phyloP scores from a whole-genome alignment of 2,888 invertebrate species.

The Diadegma fenestrale region DNA sequence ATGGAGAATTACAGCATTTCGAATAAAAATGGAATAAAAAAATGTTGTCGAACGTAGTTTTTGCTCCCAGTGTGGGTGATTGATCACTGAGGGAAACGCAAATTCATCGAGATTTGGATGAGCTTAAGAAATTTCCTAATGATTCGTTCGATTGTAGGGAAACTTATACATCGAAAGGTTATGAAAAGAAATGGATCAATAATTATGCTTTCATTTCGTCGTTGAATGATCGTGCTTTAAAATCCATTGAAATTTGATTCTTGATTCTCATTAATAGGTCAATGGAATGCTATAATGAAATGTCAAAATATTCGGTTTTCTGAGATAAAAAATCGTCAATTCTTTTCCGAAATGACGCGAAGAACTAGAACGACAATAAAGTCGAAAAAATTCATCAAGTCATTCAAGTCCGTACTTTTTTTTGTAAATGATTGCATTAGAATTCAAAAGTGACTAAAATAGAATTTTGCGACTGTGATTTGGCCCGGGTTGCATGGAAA shows the following conservation, averaged over 20 bases:
- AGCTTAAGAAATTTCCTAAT: background rate
- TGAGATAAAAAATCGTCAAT: background rate
- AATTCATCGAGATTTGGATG: background rate
- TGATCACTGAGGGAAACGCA: constrained; percentile 15
- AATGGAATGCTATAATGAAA: background rate
- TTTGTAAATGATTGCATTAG: background rate
- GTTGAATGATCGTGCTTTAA: background rate
- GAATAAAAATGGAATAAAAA: background rate
- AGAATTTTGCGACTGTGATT: background rate
- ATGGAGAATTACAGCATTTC: background rate
- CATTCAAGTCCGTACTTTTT: background rate
- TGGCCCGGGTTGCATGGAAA: background rate
- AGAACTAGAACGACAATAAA: background rate
- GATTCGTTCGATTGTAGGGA: background rate
- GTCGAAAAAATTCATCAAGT: background rate
- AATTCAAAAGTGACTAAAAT: background rate
- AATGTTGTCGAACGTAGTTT: background rate
- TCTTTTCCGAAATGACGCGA: background rate
- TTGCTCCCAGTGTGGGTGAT: background rate
- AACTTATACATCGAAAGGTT: background rate
- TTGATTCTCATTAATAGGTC: background rate
- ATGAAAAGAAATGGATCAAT: no score
- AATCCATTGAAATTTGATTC: background rate
- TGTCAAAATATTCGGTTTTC: background rate
- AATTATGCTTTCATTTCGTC: background rate